Percentiles rank a stretch among this genome's conserved stretches.
Evolutionary conservation across 2,797 vertebrate genomes (phyloP).

Genomic region (Schizothorax lantsangensis): DNA sequence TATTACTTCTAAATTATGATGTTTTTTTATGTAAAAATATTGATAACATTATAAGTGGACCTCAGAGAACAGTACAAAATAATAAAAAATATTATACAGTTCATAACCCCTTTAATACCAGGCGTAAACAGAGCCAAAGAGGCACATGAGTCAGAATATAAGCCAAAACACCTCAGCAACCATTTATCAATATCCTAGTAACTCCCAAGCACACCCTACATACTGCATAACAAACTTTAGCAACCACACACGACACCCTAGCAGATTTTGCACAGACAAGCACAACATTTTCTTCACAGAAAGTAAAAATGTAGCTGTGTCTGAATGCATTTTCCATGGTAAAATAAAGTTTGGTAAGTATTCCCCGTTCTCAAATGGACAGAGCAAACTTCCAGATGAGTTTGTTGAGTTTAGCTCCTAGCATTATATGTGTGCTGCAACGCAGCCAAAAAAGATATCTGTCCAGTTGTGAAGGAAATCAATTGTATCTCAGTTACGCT

Average conservation of each 20-base stretch:
- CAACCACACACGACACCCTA: not conserved
- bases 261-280: slow-evolving; percentile 13
- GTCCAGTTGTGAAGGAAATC: slow-evolving; percentile 28
- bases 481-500: not conserved
- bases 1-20: too few species aligned
- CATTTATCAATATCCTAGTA: not conserved
- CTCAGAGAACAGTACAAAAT: not conserved
- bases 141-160: not conserved
- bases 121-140: not conserved
- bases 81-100: not conserved
- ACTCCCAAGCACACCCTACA: not conserved
- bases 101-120: not conserved
- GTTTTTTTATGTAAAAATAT: not conserved
- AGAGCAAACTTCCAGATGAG: not conserved
- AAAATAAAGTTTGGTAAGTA: slow-evolving; percentile 13
- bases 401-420: not conserved
- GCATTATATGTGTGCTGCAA: not conserved
- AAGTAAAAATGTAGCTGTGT: not conserved
- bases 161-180: not conserved
- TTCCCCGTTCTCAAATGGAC: not conserved
- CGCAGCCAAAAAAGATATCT: slow-evolving; percentile 12
- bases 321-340: not conserved
- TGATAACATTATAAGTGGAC: not conserved
- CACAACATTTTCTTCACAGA: not conserved
- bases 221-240: not conserved